Conservation (phyloP, 2,113 vertebrate species). For the Lipotes vexillifer region DNA sequence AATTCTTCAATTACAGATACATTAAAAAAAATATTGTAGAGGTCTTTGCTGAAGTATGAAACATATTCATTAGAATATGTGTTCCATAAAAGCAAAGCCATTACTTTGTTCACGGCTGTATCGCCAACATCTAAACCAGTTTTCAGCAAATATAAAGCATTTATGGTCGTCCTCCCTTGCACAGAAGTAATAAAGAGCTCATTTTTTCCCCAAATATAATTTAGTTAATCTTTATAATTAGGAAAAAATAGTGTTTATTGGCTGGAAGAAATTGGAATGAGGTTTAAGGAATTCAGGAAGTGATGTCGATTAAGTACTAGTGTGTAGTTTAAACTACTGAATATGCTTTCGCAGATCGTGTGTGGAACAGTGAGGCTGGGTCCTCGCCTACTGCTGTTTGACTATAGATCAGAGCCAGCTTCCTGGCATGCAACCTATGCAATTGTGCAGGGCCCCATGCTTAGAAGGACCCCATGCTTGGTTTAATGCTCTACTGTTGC, state of each 20-base stretch:
- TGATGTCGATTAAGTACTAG: neutral
- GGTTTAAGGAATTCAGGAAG: neutral
- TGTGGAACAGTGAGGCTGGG: neutral
- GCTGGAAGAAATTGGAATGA: neutral
- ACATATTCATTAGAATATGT: neutral
- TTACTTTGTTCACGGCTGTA: neutral
- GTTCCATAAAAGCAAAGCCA: neutral
- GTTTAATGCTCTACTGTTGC: neutral
- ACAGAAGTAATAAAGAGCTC: neutral
- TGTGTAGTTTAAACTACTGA: neutral
- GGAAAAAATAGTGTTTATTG: neutral
- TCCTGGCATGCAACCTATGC: neutral
- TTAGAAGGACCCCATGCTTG: neutral
- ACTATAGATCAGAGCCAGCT: neutral
- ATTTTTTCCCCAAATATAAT: neutral
- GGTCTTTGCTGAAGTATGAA: neutral
- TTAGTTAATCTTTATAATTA: constrained; percentile 7
- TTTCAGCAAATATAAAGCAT: neutral
- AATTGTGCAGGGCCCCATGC: accelerated
- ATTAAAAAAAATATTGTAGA: neutral
- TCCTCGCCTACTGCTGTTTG: neutral
- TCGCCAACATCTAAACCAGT: neutral
- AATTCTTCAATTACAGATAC: neutral
- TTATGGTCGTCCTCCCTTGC: neutral
- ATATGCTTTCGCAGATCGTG: neutral